phyloP scores from a whole-genome alignment of 2,113 vertebrate species.

The Pollachius pollachius region DNA sequence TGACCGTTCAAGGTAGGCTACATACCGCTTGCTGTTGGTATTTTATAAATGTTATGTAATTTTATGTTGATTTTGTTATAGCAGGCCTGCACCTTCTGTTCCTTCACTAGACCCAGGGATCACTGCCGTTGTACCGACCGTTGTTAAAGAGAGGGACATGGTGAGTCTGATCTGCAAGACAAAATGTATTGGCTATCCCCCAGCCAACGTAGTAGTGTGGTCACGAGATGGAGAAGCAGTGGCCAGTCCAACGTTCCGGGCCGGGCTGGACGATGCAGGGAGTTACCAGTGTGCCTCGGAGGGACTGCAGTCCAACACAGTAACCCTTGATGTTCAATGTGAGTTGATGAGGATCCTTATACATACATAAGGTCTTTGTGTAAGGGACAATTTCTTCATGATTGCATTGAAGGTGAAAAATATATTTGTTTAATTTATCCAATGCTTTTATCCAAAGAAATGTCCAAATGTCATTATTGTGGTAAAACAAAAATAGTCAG shows the following conservation, averaged over 20 bases:
- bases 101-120: conserved; percentile 35
- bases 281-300: conserved; percentile 43
- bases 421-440: too few species aligned
- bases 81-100: neutral
- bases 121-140: conserved; percentile 28
- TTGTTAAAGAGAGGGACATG: conserved; percentile 36
- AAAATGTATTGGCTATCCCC: conserved; percentile 6
- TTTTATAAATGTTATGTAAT: neutral
- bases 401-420: too few species aligned
- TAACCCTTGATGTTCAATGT: conserved; percentile 51
- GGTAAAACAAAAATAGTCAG: neutral
- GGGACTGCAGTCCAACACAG: conserved; percentile 19
- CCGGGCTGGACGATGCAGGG: conserved; percentile 41
- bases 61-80: neutral
- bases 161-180: conserved; percentile 39
- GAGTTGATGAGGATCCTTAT: neutral
- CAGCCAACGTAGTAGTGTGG: conserved; percentile 15
- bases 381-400: too few species aligned
- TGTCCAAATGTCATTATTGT: neutral
- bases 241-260: neutral
- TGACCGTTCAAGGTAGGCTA: conserved; percentile 45
- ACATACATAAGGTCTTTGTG: too few species aligned
- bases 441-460: too few species aligned
- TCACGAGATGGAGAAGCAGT: conserved; percentile 37
- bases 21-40: neutral